These are phyloP conservation scores for Pipistrellus pygmaeus DNA, from an alignment of 2,797 vertebrate genomes.

Conservation along the genomic window DNA sequence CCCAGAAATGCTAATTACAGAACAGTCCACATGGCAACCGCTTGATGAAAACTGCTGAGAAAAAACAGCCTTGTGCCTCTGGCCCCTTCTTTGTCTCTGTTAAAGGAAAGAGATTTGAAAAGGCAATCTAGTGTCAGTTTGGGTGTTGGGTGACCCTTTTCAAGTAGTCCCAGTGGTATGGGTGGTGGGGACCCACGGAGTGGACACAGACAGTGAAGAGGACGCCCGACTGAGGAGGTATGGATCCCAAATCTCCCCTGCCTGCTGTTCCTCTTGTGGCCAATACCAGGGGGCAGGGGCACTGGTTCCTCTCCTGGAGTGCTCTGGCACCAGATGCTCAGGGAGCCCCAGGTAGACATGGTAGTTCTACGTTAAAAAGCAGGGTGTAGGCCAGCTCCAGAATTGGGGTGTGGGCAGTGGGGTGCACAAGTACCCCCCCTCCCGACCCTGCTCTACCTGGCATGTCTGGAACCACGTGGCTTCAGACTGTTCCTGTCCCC, in stretches of 20 bases:
- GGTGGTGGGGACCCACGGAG: background rate
- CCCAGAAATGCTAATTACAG: background rate
- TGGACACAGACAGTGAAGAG: background rate
- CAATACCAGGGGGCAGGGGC: background rate
- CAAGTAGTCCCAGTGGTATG: background rate
- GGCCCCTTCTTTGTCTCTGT: background rate
- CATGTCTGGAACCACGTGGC: background rate
- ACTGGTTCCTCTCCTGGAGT: too few relatives aligned
- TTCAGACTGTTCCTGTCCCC: background rate
- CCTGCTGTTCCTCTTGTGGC: background rate
- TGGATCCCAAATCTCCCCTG: background rate
- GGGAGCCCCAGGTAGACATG: fast-evolving
- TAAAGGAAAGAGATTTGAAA: background rate
- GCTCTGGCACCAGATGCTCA: background rate
- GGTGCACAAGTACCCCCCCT: background rate
- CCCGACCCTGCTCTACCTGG: background rate
- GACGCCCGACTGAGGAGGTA: fast-evolving
- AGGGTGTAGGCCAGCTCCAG: fast-evolving
- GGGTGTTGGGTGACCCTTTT: background rate
- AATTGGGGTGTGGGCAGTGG: fast-evolving
- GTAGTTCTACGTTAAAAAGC: fast-evolving
- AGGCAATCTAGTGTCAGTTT: background rate
- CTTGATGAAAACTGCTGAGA: background rate
- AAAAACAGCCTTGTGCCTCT: background rate
- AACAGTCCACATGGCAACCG: background rate